Conservation (phyloP, 2,888 invertebrate genomes). For the Agrochola lota region DNA sequence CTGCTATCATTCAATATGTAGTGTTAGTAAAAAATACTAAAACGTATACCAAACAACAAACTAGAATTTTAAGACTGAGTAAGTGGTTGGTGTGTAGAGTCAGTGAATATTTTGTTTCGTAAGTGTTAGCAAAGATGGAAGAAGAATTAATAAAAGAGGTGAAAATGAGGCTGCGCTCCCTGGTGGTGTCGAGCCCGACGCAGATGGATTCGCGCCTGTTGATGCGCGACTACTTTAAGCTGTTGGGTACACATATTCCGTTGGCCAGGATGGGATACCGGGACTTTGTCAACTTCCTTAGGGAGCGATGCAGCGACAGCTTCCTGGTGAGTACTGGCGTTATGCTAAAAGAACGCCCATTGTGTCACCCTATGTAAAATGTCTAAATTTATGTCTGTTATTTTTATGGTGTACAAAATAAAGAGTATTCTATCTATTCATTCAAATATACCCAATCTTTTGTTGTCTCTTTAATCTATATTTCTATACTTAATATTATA, state of each 20-base stretch:
- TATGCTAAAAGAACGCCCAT: too few species aligned
- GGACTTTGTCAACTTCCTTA: slow-evolving; percentile 79
- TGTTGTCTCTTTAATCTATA: background rate
- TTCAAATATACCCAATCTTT: background rate
- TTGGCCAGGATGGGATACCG: slow-evolving; percentile 77
- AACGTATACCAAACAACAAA: background rate
- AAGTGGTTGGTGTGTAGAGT: background rate
- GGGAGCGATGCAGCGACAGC: slow-evolving; percentile 80
- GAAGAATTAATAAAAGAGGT: slow-evolving; percentile 76
- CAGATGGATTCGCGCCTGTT: slow-evolving; percentile 80
- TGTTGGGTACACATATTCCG: slow-evolving; percentile 80
- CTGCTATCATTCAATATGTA: background rate
- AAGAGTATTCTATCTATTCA: background rate
- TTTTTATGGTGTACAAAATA: too few species aligned
- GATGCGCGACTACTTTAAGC: slow-evolving; percentile 80
- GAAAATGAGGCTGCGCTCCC: slow-evolving; percentile 80
- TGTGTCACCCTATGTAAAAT: too few species aligned
- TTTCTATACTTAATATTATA: too few species aligned
- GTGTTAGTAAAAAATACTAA: background rate
- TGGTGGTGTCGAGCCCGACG: slow-evolving; percentile 85
- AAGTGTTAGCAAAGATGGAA: slow-evolving; percentile 72
- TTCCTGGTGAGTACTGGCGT: slow-evolving; percentile 78
- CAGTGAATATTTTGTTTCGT: background rate
- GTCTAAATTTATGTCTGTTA: too few species aligned
- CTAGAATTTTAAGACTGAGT: background rate